Conservation (phyloP, 1,140 invertebrate genomes). For the Nephila pilipes region DNA sequence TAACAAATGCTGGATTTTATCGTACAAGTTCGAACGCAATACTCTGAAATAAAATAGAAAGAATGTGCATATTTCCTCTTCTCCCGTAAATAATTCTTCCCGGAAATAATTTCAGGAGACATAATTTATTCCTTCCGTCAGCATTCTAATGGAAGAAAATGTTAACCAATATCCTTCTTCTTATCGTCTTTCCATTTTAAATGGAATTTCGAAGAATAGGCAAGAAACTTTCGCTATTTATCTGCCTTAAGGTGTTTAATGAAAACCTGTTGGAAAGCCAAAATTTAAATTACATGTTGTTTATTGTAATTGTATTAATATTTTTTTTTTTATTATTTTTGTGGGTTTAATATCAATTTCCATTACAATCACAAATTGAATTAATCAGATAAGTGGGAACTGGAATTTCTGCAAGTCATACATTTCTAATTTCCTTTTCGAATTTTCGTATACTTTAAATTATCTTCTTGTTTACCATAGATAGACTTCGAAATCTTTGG, state of each 20-base stretch:
- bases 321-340: no score
- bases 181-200: conserved; percentile 12
- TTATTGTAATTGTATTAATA: no score
- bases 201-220: neutral
- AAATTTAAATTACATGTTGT: neutral
- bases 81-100: conserved; percentile 46
- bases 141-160: conserved; percentile 28
- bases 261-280: neutral
- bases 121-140: neutral
- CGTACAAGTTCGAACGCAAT: conserved; percentile 3
- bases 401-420: no score
- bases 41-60: conserved; percentile 13
- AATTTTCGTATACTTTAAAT: no score
- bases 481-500: no score
- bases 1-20: conserved; percentile 26
- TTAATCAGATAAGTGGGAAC: no score
- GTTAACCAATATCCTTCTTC: conserved; percentile 39
- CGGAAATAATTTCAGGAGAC: conserved; percentile 24
- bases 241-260: neutral
- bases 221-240: conserved; percentile 4
- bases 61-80: conserved; percentile 32
- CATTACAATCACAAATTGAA: no score
- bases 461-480: no score
- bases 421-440: no score
- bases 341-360: no score